Base-by-base conservation (phyloP, 2,888 invertebrate species). In the Plebejus melissa region DNA sequence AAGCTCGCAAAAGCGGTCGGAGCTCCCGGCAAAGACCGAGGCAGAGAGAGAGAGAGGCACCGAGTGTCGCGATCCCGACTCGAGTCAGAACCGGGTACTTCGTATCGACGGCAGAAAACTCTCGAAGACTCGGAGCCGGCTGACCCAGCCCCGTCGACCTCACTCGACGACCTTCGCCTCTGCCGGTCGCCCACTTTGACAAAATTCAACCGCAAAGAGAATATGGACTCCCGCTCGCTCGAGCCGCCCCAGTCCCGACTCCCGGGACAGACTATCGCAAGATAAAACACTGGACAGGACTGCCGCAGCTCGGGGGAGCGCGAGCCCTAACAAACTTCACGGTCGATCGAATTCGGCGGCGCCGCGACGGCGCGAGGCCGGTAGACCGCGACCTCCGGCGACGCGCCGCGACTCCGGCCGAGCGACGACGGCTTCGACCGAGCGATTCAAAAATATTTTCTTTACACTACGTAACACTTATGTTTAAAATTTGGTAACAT, bases 401-500 rank as follows among this genome's bases (percentile, higher is more conserved):
- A 41, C 7, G n/a, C n/a, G 16, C 22, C 11, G 13, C 13, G 28
- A 4, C 13, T 13, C 28, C 32, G 32, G 28, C 4, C 7, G 13
- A 32, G 13, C 65, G 65, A 78, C 78, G 79, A 28, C 60, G 60
- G 60, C 9, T 38, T 41, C 9, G n/a, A 46, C 72, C 28, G 28
- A 54, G 32, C 54, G 72, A 72, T 32, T 36, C 16, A 81, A 83
- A 82, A 82, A 82, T 82, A 83, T 81, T 74, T 46, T 79, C 81
- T 83, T 80, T 82, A 80, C 32, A 32, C 13, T 81, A 84, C 82
- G 80, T 81, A 87, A 86, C 85, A 85, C 86, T 87, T 86, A 86
- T 38, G 11, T 57, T 82, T 82, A 50, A 85, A 76, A 76, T 79
- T 81, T 81, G 83, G 83, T 83, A 84, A 84, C 83, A 79, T 81